Evolutionary conservation across 2,113 vertebrate species (phyloP), one percentile per base, ranked within the genome.

Genomic region (Delphinapterus leucas): DNA sequence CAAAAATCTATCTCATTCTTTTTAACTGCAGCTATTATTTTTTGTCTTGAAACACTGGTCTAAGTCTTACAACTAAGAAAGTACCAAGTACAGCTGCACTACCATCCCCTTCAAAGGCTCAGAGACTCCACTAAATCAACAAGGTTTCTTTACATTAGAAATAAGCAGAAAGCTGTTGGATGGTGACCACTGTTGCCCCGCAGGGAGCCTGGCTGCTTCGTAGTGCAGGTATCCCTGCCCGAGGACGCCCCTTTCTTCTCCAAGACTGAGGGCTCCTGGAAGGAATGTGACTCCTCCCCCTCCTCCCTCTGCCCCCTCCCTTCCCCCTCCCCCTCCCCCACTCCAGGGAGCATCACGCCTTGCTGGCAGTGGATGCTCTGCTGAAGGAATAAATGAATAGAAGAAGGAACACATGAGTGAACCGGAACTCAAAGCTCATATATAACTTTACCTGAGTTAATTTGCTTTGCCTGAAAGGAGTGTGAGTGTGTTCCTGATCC

Each of bases 401-500:
- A 88, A 95, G 31, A 94, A 85, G 63, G 86, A 96, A 90, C 21
- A 96, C 82, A 87, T 28, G 28, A 95, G 41, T 71, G 58, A 95
- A 88, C 4, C 26, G 73, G 47, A 92, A 80, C 58, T 80, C 89
- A 81, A 76, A 89, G 68, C 28, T 89, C 81, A 65, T 61, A 36
- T 55, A 93, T 88, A 65, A 91, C 77, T 61, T 96, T 99, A 99
- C 99, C 99, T 99, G 99, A 77, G 99, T 99, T 79, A 99, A 98
- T 97, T 99, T 99, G 98, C 99, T 99, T 98, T 99, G 99, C 97
- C 99, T 98, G 98, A 99, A 99, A 73, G 99, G 99, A 67, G 99
- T 99, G 74, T 99, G 99, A 0, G 93, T 98, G 3, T 99, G 99
- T 23, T 99, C 99, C 98, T 99, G 99, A 98, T 99, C 99, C 97